Percentiles rank a stretch among this genome's conserved stretches.
Conservation (phyloP, 2,888 invertebrate species). For the Lasioglossum calceatum region DNA sequence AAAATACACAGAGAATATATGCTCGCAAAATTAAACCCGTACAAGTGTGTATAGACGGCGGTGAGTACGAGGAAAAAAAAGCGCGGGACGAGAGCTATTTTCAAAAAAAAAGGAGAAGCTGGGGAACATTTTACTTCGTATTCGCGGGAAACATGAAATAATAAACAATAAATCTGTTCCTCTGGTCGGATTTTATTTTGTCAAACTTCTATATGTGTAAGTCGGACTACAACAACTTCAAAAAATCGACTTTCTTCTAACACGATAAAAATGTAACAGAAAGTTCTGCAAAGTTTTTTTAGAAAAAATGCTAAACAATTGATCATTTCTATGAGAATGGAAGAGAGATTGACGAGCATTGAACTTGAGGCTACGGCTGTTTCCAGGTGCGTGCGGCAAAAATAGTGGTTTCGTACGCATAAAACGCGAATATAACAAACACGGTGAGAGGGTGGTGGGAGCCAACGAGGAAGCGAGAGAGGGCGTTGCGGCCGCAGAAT, state of each 20-base stretch:
- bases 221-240: neutral
- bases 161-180: neutral
- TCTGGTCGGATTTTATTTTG: neutral
- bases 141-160: neutral
- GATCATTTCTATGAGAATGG: neutral
- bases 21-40: conserved; percentile 44
- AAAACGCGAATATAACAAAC: conserved; percentile 18
- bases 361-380: neutral
- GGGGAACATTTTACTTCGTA: conserved; percentile 20
- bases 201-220: neutral
- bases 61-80: conserved; percentile 31
- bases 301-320: neutral
- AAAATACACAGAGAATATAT: conserved; percentile 52
- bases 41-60: conserved; percentile 36
- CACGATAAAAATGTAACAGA: neutral
- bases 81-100: conserved; percentile 28
- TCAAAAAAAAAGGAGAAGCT: neutral
- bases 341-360: neutral
- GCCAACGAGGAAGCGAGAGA: conserved; percentile 31
- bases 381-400: neutral
- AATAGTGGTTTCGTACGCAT: conserved; percentile 12
- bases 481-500: conserved; percentile 58
- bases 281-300: neutral
- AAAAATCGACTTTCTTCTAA: neutral
- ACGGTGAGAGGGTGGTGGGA: conserved; percentile 2